These are phyloP conservation scores for Melanotaenia nigrans DNA, from an alignment of 2,797 vertebrate species.

Conservation along the genomic window DNA sequence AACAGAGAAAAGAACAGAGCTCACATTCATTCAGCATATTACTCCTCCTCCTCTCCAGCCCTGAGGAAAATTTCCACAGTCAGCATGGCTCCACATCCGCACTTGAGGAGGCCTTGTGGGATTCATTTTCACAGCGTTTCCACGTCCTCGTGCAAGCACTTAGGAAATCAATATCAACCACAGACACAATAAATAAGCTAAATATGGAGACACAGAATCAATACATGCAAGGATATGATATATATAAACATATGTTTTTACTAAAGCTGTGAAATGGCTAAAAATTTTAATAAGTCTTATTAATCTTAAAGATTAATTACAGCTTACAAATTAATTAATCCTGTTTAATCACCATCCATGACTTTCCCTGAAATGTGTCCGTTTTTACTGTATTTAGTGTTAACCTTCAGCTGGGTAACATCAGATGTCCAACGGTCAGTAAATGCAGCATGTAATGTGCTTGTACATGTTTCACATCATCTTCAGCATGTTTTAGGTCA, in stretches of 20 bases:
- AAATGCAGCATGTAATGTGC: no score
- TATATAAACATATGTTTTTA: background rate
- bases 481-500: no score
- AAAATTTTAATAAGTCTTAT: no score
- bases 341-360: no score
- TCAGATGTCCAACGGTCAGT: no score
- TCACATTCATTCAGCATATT: background rate
- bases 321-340: no score
- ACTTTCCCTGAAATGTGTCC: no score
- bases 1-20: background rate
- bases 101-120: constrained; percentile 5
- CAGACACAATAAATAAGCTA: constrained; percentile 27
- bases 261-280: no score
- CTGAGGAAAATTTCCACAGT: background rate
- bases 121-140: constrained; percentile 23
- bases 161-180: constrained; percentile 46
- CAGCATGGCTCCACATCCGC: constrained; percentile 1
- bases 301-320: no score
- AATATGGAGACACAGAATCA: constrained; percentile 25
- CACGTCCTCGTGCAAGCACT: constrained; percentile 1
- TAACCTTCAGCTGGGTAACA: no score
- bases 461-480: no score
- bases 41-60: background rate
- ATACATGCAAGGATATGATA: constrained; percentile 23
- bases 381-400: no score